These are phyloP conservation scores for Galaxea fascicularis DNA, from an alignment of 92 coral and sea anemone species.

Conservation along the genomic window DNA sequence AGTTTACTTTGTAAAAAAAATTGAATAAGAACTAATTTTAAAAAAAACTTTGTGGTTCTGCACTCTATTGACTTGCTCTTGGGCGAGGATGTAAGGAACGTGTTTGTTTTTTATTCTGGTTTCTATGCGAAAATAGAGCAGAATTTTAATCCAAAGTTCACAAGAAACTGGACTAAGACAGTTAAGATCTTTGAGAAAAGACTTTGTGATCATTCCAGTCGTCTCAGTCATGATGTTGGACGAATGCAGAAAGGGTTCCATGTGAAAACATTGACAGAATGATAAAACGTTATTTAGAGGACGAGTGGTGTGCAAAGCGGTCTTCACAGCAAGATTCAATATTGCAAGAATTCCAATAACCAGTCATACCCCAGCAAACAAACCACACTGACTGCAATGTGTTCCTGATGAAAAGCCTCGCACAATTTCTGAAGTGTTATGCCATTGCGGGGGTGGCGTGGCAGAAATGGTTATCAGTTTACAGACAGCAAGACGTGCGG, in stretches of 20 bases:
- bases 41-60: background rate
- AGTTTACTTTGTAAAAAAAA: no score
- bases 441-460: background rate
- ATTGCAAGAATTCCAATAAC: background rate
- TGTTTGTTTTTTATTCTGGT: background rate
- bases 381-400: constrained; percentile 8
- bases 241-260: background rate
- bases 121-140: background rate
- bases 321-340: background rate
- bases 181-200: background rate
- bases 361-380: constrained; percentile 7
- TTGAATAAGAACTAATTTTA: no score
- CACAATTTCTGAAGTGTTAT: background rate
- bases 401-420: background rate
- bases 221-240: constrained; percentile 3
- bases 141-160: background rate
- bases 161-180: constrained; percentile 18
- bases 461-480: background rate
- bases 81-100: background rate
- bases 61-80: background rate
- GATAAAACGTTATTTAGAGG: constrained; percentile 2
- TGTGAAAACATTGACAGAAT: background rate
- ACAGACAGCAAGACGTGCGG: background rate
- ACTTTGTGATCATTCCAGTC: constrained; percentile 1
- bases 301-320: background rate